Conservation (phyloP, 2,797 vertebrate genomes). For the Cynopterus sphinx region DNA sequence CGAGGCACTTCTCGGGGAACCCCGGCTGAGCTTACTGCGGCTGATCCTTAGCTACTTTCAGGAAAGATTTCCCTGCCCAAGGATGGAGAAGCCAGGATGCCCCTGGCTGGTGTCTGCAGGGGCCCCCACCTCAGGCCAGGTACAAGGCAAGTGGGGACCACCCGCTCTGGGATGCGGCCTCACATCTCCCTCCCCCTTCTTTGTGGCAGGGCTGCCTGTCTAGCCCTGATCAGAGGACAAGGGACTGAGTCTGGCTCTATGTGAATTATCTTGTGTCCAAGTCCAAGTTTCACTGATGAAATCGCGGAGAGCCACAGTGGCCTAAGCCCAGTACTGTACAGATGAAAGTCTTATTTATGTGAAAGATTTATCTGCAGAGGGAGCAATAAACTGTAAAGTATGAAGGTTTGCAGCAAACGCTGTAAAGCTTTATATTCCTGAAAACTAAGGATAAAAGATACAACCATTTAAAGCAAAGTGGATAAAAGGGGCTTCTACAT, state of each 20-base stretch:
- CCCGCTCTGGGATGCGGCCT: rapidly evolving
- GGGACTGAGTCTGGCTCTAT: neutral
- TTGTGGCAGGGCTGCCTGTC: neutral
- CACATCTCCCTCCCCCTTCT: neutral
- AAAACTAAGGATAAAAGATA: slow-evolving; percentile 85
- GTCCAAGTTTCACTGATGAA: neutral
- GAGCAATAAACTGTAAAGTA: slow-evolving; percentile 84
- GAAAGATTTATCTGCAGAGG: slow-evolving; percentile 81
- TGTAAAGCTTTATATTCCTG: slow-evolving; percentile 86
- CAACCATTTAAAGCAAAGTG: slow-evolving; percentile 79
- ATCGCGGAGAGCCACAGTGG: neutral
- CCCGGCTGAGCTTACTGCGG: neutral
- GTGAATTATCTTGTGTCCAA: neutral
- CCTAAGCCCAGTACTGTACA: neutral
- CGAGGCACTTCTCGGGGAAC: rapidly evolving
- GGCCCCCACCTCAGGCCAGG: neutral
- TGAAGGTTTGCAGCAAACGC: slow-evolving; percentile 81
- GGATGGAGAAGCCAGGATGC: neutral
- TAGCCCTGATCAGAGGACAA: neutral
- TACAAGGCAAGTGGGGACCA: rapidly evolving
- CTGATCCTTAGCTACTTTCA: neutral
- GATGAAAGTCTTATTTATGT: slow-evolving; percentile 82
- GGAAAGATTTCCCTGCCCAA: neutral
- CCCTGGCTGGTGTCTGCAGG: neutral
- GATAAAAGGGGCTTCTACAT: slow-evolving; percentile 77